phyloP scores from a whole-genome alignment of 1,140 invertebrate species.

The Charaxes varanes region DNA sequence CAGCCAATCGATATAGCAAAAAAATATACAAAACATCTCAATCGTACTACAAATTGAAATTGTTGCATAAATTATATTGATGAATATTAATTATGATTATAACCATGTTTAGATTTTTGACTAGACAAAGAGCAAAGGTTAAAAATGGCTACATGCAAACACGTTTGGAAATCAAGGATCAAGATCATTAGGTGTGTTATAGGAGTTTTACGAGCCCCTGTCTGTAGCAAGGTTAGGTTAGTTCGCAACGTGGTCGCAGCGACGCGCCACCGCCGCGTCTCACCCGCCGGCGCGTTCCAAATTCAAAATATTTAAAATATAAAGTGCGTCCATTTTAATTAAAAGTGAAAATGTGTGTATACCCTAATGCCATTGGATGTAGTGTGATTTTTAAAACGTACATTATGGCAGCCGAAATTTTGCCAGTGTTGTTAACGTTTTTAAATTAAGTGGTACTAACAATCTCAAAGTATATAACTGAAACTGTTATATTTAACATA shows the following conservation, averaged over 20 bases:
- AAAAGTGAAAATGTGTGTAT: slow-evolving; percentile 7
- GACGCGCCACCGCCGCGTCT: slow-evolving; percentile 49
- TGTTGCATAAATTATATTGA: not conserved
- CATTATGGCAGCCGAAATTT: no score
- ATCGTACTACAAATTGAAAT: not conserved
- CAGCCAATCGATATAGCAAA: not conserved
- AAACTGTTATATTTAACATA: no score
- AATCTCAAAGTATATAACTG: no score
- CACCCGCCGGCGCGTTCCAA: slow-evolving; percentile 7
- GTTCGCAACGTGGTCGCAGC: slow-evolving; percentile 56
- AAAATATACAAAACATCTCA: not conserved
- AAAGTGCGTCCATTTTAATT: not conserved
- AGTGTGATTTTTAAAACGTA: not conserved
- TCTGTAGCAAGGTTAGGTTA: slow-evolving; percentile 60
- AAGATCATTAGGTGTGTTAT: slow-evolving; percentile 33
- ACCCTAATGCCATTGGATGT: not conserved
- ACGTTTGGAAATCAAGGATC: slow-evolving; percentile 32
- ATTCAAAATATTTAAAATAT: slow-evolving; percentile 23
- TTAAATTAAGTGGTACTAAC: no score
- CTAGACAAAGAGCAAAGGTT: slow-evolving; percentile 8
- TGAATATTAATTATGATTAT: not conserved
- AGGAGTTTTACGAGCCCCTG: slow-evolving; percentile 39
- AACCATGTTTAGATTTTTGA: not conserved
- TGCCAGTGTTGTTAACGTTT: no score
- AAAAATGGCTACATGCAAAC: slow-evolving; percentile 10